Base-by-base conservation (phyloP, 2,113 vertebrate genomes). In the Hippocampus comes region DNA sequence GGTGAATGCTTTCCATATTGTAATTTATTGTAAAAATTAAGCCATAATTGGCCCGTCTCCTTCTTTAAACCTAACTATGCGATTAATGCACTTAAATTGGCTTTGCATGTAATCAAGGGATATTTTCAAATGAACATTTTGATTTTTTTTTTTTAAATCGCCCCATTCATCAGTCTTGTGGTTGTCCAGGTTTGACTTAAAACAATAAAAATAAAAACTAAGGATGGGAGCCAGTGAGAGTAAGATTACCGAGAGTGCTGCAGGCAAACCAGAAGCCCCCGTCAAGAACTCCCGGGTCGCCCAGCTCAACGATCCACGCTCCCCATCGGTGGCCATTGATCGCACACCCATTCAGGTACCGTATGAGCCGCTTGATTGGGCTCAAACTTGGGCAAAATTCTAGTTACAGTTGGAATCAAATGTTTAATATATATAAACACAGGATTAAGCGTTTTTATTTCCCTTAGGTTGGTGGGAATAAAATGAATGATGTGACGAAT, bases 221-320 rank as follows among this genome's bases (percentile, higher is more conserved):
- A 51, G 18, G 51, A 98, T 98, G 96, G 97, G 97, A 68, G 89
- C 85, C 74, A 88, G 87, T 2, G 94, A 94, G 63, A 96, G 96
- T 70, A 90, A 91, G 80, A 81, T 89, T 5, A 64, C 76, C 3
- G 89, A 78, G 2, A 88, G 49, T 20, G 82, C 93, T 4, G 80
- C 89, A 0, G 73, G 78, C 9, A 93, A 92, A 43, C 86, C 87
- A 8, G 84, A 91, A 2, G 75, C 81, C 0, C 51, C 65, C 1
- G 14, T 91, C 15, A 90, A 82, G 73, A 92, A 92, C 76, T 84
- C 65, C 2, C 91, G 83, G 25, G 63, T 94, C 38, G 72, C 80
- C 0, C 87, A 89, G 0, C 89, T 96, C 12, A 71, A 83, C 0
- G 97, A 98, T 68, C 97, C 96, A 6, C 94, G 96, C 9, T 98